phyloP scores from a whole-genome alignment of 2,113 vertebrate species.

The Gymnobelideus leadbeateri region DNA sequence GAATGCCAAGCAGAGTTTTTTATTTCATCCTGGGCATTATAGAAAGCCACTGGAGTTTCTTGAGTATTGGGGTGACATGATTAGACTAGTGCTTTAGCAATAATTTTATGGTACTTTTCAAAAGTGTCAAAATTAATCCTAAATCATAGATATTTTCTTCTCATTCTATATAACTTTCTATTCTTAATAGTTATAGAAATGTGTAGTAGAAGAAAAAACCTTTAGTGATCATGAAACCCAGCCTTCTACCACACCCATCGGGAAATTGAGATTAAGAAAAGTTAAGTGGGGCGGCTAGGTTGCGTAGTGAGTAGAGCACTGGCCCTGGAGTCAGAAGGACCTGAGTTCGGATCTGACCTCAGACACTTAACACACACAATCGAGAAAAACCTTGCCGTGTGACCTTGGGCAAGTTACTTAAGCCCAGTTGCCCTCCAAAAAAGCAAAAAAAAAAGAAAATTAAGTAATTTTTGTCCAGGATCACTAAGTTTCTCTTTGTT shows the following conservation, averaged over 20 bases:
- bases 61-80: neutral
- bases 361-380: no score
- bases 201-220: constrained; percentile 31
- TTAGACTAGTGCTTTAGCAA: neutral
- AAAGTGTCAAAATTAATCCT: neutral
- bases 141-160: constrained; percentile 1
- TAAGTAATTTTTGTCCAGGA: neutral
- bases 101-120: neutral
- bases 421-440: no score
- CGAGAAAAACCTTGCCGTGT: no score
- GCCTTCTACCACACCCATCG: neutral
- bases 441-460: no score
- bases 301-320: no score
- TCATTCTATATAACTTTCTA: neutral
- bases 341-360: no score
- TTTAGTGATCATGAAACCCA: constrained; percentile 38
- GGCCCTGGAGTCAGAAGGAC: no score
- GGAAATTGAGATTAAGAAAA: neutral
- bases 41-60: neutral
- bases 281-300: no score
- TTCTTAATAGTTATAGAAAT: constrained; percentile 45
- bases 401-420: no score
- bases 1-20: neutral
- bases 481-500: constrained; percentile 17
- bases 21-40: neutral